These are phyloP conservation scores for Asobara japonica DNA, from an alignment of 1,140 invertebrate species.

Conservation along the genomic window DNA sequence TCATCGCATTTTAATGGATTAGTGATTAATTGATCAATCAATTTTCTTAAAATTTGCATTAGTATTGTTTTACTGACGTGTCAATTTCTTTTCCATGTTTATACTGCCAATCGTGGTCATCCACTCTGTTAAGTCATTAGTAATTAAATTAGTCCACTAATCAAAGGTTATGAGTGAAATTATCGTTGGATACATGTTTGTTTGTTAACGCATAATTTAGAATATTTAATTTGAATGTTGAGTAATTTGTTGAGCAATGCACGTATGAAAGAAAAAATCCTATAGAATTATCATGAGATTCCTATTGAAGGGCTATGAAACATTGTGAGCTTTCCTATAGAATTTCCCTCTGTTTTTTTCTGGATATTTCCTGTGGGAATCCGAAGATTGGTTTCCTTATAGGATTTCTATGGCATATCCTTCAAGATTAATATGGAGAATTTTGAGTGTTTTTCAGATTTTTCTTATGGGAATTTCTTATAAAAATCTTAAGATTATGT, in stretches of 20 bases:
- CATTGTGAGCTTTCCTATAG: too few relatives aligned
- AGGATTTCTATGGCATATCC: too few relatives aligned
- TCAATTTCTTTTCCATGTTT: not conserved
- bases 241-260: conserved; percentile 20
- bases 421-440: too few relatives aligned
- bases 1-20: conserved; percentile 35
- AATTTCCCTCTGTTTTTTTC: too few relatives aligned
- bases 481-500: too few relatives aligned
- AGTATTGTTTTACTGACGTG: not conserved
- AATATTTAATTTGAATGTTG: conserved; percentile 30
- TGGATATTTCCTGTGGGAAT: too few relatives aligned
- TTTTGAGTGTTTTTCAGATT: too few relatives aligned
- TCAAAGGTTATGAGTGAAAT: not conserved
- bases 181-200: conserved; percentile 12
- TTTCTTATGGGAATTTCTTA: too few relatives aligned
- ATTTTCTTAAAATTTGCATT: not conserved
- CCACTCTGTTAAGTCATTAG: conserved; percentile 33
- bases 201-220: conserved; percentile 7
- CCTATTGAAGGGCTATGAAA: too few relatives aligned
- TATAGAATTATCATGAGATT: too few relatives aligned
- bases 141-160: conserved; percentile 18
- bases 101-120: not conserved
- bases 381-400: too few relatives aligned
- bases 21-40: not conserved
- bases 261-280: too few relatives aligned